phyloP scores from a whole-genome alignment of 2,113 vertebrate species.

The Pristiophorus japonicus region DNA sequence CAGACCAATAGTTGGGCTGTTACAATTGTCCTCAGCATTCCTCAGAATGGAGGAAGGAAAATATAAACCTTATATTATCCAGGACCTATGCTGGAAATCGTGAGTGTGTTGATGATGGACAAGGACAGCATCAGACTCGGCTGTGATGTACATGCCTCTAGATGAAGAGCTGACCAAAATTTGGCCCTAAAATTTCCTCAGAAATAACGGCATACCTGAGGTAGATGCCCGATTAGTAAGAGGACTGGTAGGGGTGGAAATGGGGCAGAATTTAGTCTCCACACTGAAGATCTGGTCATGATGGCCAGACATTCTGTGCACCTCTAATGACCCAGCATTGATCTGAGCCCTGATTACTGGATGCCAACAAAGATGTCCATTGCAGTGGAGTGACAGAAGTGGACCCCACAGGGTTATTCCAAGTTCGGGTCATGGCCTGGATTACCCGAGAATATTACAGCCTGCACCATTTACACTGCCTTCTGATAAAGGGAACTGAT shows the following conservation, averaged over 20 bases:
- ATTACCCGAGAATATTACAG: background rate
- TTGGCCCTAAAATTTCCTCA: no score
- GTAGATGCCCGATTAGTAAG: background rate
- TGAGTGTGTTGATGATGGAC: background rate
- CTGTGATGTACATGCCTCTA: background rate
- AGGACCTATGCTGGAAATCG: background rate
- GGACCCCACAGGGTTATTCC: background rate
- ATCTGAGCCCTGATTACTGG: background rate
- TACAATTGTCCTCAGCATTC: background rate
- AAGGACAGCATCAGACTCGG: background rate
- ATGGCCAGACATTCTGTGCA: background rate
- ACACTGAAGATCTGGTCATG: background rate
- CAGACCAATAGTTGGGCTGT: background rate
- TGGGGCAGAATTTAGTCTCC: background rate
- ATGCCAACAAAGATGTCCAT: background rate
- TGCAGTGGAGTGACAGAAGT: background rate
- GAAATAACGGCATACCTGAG: no score
- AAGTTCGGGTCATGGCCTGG: background rate
- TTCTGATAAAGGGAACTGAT: background rate
- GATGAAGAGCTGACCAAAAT: background rate
- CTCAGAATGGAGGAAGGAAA: background rate
- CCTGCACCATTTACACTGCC: background rate
- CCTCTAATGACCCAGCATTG: background rate
- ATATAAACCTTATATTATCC: background rate
- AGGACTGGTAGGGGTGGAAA: background rate